Base-by-base conservation (phyloP, 2,113 vertebrate species). In the Arizona elegans region DNA sequence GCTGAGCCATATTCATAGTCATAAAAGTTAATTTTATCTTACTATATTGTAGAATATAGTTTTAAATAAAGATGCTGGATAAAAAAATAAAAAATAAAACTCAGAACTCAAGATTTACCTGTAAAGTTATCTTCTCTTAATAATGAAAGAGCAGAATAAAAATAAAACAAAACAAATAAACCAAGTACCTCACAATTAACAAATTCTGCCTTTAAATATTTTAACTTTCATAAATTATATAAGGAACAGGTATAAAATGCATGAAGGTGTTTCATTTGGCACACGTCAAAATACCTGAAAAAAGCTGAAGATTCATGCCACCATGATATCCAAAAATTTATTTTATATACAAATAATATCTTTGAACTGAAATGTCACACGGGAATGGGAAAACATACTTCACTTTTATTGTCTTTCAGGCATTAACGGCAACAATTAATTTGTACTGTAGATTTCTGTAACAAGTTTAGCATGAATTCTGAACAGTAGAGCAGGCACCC, bases 361-460 rank as follows among this genome's bases (percentile, higher is more conserved):
- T 2, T 95, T 2, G 86, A 94, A 97, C 59, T 52, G 94, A 97
- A 93, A 96, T 91, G 90, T 89, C 92, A 96, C 96, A 98, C 96
- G 93, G 91, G 91, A 7, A 10, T 93, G 96, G 97, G 97, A 98
- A 98, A 97, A 98, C 96, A 95, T 96, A 97, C 97, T 97, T 98
- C 95, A 93, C 94, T 97, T 98, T 98, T 98, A 98, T 98, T 98
- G 96, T 98, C 96, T 96, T 98, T 97, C 97, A 98, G 98, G 97
- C 96, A 97, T 98, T 97, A 97, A 97, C 95, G 95, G 96, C 96
- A 97, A 97, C 97, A 97, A 97, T 97, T 96, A 97, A 97, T 97
- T 98, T 96, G 95, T 95, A 87, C 94, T 95, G 96, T 96, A 91
- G 96, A 94, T 96, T 98, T 92, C 95, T 96, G 95, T 95, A 95